Evolutionary conservation across 2,888 invertebrate species (phyloP), one percentile per base, ranked within the genome.

Genomic region (Drosophila pegasa): DNA sequence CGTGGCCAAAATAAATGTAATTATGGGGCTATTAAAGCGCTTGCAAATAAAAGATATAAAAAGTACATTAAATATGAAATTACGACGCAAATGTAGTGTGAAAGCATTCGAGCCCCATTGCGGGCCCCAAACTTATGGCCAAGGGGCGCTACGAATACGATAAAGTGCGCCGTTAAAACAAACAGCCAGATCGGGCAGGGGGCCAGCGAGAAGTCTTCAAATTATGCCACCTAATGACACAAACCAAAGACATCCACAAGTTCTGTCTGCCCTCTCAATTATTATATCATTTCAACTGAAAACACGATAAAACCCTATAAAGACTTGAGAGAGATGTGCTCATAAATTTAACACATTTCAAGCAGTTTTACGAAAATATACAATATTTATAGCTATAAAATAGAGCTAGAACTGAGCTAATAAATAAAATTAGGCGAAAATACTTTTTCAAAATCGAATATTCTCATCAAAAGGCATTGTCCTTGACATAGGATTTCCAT

Each of bases 21-120:
- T 72, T 85, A 78, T 67, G 73, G 64, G 86, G 67, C 80, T 66
- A 88, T 82, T 88, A 85, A 88, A 79, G 51, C 68, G 76, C 68
- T 79, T 61, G 62, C 80, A 83, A 81, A 85, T 71, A 71, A 60
- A 71, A 54, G 71, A 70, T 87, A 84, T 66, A 74, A 62, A 74
- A 80, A 54, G 54, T 61, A 70, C 80, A 83, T 80, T 57, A 80
- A 73, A 78, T 62, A 73, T 56, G 47, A 83, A 67, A 66, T 78
- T 51, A 74, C 65, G 75, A 83, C 66, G 76, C 48, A 84, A 73
- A 70, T 79, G 67, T 63, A 43, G 62, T 63, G 73, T 52, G 65
- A 68, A 67, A 68, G 50, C 65, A 47, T 65, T 65, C 16, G 65
- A 71, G 14, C 41, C 29, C 57, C 62, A 48, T 29, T 35, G 29